Evolutionary conservation across 2,797 vertebrate genomes (phyloP).

Genomic region (Varecia variegata): DNA sequence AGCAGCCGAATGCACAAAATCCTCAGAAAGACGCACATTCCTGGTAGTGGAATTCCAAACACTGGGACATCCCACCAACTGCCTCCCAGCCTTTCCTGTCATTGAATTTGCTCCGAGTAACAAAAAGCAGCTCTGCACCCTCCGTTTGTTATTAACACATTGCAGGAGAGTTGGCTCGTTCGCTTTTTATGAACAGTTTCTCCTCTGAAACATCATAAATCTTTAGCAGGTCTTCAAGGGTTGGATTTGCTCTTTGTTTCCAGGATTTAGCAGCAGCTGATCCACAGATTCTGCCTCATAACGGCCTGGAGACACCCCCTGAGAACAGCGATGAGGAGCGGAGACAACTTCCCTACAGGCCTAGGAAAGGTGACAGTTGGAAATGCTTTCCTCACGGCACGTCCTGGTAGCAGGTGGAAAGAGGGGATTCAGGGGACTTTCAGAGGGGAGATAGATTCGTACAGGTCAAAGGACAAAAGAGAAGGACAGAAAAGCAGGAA

Average conservation of each 20-base stretch:
- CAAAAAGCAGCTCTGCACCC: background rate
- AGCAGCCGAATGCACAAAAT: background rate
- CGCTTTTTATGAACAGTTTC: constrained; percentile 32
- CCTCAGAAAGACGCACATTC: background rate
- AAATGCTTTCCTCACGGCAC: background rate
- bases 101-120: constrained; percentile 12
- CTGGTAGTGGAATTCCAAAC: background rate
- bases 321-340: constrained; percentile 44
- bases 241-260: constrained; percentile 34
- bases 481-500: background rate
- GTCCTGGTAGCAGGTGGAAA: background rate
- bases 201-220: constrained; percentile 58
- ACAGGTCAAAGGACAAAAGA: background rate
- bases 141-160: background rate
- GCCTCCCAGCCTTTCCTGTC: background rate
- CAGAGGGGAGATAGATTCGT: background rate
- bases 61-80: background rate
- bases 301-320: constrained; percentile 36
- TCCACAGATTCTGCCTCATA: background rate
- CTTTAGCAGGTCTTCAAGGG: constrained; percentile 33
- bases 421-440: background rate
- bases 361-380: background rate
- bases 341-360: background rate
- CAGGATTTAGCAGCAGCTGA: constrained; percentile 44
- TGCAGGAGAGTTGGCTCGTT: background rate